Percentiles rank a stretch among this genome's conserved stretches.
These are phyloP conservation scores for Samia ricini DNA, from an alignment of 1,140 invertebrate genomes.

Conservation along the genomic window DNA sequence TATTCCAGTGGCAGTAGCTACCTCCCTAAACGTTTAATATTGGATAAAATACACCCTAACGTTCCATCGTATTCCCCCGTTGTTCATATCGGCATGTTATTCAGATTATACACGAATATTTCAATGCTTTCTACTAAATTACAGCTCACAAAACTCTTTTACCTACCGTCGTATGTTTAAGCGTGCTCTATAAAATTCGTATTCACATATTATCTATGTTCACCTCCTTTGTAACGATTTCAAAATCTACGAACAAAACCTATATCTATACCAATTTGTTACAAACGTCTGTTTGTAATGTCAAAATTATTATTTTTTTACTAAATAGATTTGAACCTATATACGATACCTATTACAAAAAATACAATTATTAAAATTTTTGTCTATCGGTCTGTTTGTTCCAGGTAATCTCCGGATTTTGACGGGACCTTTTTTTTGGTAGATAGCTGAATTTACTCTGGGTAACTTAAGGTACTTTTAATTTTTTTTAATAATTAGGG, in stretches of 20 bases:
- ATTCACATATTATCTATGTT: conserved; percentile 37
- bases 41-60: conserved; percentile 72
- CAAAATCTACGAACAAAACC: not conserved
- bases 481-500: too few species aligned
- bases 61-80: conserved; percentile 67
- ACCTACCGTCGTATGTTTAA: conserved; percentile 51
- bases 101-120: conserved; percentile 77
- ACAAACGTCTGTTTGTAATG: too few species aligned
- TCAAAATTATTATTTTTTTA: too few species aligned
- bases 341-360: too few species aligned
- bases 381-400: too few species aligned
- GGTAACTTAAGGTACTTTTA: too few species aligned
- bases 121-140: conserved; percentile 78
- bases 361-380: too few species aligned
- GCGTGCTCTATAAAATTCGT: conserved; percentile 17
- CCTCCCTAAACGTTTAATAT: conserved; percentile 73
- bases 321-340: too few species aligned
- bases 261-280: too few species aligned
- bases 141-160: conserved; percentile 72
- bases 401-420: too few species aligned
- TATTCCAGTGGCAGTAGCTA: conserved; percentile 52
- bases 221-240: not conserved
- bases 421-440: too few species aligned
- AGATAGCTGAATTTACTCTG: too few species aligned
- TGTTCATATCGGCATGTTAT: conserved; percentile 77